Percentiles rank a stretch among this genome's conserved stretches.
phyloP scores from a whole-genome alignment of 2,888 invertebrate species.

The Rhagonycha fulva region DNA sequence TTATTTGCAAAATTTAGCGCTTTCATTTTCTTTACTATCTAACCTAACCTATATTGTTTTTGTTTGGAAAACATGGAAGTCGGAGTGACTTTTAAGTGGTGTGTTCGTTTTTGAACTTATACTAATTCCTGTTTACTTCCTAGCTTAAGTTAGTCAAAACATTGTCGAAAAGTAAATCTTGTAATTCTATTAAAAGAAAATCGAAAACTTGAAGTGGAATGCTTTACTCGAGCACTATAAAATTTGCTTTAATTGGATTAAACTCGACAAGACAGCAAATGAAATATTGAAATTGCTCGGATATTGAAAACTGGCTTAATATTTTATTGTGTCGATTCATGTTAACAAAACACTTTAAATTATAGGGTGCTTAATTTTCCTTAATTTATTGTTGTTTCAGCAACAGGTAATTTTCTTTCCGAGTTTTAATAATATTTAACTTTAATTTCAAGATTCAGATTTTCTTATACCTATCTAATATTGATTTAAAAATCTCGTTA shows the following conservation, averaged over 20 bases:
- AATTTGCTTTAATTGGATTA: background rate
- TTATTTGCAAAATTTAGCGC: background rate
- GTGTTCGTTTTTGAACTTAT: background rate
- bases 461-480: too few species aligned
- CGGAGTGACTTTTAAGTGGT: background rate
- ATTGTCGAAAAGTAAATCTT: background rate
- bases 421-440: background rate
- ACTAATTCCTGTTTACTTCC: background rate
- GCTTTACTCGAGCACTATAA: background rate
- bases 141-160: background rate
- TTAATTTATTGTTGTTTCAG: background rate
- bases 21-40: background rate
- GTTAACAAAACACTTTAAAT: background rate
- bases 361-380: background rate
- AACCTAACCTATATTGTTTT: background rate
- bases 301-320: background rate
- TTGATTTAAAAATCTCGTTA: too few species aligned
- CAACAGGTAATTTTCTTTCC: background rate
- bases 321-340: background rate
- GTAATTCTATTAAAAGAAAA: background rate
- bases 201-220: background rate
- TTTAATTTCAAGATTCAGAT: background rate
- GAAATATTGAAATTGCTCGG: background rate
- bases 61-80: background rate
- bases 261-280: background rate